These are phyloP conservation scores for Phataginus tricuspis DNA, from an alignment of 2,797 vertebrate genomes.

Conservation along the genomic window DNA sequence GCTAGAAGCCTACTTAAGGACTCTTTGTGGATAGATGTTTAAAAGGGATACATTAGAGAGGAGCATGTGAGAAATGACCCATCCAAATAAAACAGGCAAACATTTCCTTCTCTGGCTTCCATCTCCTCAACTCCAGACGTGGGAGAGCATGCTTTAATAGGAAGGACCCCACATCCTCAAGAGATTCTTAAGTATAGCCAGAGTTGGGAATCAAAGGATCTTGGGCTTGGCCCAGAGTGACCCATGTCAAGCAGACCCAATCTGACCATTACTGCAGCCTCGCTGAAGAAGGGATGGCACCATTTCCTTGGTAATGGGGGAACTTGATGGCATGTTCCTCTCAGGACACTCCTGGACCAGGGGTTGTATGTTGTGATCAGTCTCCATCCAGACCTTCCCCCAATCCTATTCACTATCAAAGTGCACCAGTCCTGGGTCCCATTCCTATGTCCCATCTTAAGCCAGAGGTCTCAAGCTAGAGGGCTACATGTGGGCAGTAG, in stretches of 20 bases:
- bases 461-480: background rate
- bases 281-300: accelerated
- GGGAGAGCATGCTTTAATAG: background rate
- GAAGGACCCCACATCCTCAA: background rate
- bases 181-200: background rate
- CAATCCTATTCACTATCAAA: background rate
- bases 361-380: background rate
- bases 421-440: background rate
- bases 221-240: too few species aligned
- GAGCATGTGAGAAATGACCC: background rate
- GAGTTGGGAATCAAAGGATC: background rate
- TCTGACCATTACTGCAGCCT: background rate
- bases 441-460: background rate
- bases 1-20: background rate
- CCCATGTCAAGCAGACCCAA: background rate
- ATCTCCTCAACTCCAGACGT: background rate
- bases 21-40: background rate
- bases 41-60: background rate
- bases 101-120: background rate
- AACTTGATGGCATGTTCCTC: background rate
- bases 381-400: background rate
- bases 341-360: background rate
- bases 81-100: background rate
- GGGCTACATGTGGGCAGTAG: background rate
- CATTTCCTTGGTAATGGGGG: background rate